phyloP scores from a whole-genome alignment of 2,113 vertebrate species.

The Silurus glanis region DNA sequence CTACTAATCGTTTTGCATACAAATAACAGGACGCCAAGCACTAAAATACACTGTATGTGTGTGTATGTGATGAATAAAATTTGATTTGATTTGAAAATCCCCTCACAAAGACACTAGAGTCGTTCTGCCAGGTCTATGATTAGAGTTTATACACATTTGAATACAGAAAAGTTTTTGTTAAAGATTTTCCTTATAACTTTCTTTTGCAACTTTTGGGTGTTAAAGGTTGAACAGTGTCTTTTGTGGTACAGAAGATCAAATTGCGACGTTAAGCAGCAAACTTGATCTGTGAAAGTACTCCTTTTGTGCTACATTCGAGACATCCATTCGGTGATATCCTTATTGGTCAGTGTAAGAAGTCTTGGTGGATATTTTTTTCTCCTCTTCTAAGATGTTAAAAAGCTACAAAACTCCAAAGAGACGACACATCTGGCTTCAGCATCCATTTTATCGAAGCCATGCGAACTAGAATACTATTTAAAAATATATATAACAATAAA shows the following conservation, averaged over 20 bases:
- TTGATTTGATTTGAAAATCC: no score
- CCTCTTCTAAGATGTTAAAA: neutral
- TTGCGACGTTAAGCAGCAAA: neutral
- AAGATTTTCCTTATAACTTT: neutral
- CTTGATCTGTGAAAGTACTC: neutral
- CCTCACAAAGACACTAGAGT: neutral
- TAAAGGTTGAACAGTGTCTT: neutral
- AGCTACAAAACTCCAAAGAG: neutral
- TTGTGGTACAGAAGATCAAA: neutral
- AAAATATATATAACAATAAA: neutral
- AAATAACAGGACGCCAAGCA: neutral
- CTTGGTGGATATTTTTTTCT: neutral
- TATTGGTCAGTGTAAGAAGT: neutral
- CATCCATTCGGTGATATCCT: neutral
- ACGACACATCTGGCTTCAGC: neutral
- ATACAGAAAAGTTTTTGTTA: neutral
- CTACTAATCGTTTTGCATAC: neutral
- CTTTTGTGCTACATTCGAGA: neutral
- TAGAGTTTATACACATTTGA: no score
- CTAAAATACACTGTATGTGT: no score
- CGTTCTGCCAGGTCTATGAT: no score
- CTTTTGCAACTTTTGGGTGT: neutral
- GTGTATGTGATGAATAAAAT: no score
- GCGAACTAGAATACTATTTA: neutral
- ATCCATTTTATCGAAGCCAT: conserved; percentile 15